Base-by-base conservation (phyloP, 2,113 vertebrate species). In the Caloenas nicobarica region DNA sequence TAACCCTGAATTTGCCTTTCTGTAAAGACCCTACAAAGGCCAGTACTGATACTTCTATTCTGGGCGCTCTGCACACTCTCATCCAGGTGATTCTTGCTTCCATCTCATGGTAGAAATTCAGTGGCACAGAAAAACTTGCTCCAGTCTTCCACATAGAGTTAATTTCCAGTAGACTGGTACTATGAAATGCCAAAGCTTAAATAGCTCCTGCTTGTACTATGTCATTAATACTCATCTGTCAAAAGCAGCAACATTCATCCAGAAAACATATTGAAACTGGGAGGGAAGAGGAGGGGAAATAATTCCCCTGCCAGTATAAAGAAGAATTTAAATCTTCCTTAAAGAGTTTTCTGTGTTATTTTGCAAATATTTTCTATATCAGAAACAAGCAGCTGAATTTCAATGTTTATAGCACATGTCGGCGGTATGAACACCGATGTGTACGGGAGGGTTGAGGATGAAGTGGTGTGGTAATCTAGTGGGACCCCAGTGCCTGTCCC, bases 401-500 rank as follows among this genome's bases (percentile, higher is more conserved):
- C n/a, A 42, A 1, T 44, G 34, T 21, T 60, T 50, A 10, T 44
- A 72, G 42, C 38, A 12, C 7, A 13, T 2, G 3, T 1, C 44
- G 23, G 9, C 17, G 5, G 3, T 33, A 17, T 5, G 38, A 81
- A 36, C 18, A 17, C 18, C 12, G 22, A 2, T 0, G 2, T 12
- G 33, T 34, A 10, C 28, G 19, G 34, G 13, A 56, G 24, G 14
- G 31, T 23, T 50, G 69, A 29, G 25, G 11, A 7, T 31, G 1
- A 21, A 38, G 40, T 18, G 33, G 11, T 28, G 29, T 24, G 18
- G 16, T 42, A 6, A 25, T 69, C 21, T 25, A n/a, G 68, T 18
- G 68, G 42, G 61, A 46, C 23, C 38, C 13, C n/a, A 53, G n/a
- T 1, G 7, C 1, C 0, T 31, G 36, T 58, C 6, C 29, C 28